Evolutionary conservation across 2,888 invertebrate genomes (phyloP).

Genomic region (Nyleta sp.): DNA sequence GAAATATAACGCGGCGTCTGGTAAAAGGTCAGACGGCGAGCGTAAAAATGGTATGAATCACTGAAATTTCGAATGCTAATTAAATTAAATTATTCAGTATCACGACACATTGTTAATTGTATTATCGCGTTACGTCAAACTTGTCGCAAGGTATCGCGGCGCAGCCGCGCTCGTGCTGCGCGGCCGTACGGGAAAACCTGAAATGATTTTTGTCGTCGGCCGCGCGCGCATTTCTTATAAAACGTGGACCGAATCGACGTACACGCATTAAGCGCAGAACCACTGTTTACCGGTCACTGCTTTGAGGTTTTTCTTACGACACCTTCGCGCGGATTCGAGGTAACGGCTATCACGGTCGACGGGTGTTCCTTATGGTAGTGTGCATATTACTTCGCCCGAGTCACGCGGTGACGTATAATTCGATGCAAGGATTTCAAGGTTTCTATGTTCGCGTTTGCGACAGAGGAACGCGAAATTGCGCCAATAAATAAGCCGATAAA

Average conservation of each 20-base stretch:
- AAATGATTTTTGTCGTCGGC: slow-evolving; percentile 50
- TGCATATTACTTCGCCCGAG: slow-evolving; percentile 65
- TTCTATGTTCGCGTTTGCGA: slow-evolving; percentile 47
- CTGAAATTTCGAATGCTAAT: slow-evolving; percentile 46
- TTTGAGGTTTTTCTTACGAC: slow-evolving; percentile 63
- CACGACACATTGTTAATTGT: slow-evolving; percentile 39
- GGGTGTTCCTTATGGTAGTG: slow-evolving; percentile 67
- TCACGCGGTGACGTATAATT: slow-evolving; percentile 69
- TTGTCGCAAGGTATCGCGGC: slow-evolving; percentile 30
- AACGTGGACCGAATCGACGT: slow-evolving; percentile 42
- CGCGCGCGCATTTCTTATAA: slow-evolving; percentile 36
- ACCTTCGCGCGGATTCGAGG: slow-evolving; percentile 60
- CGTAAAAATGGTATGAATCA: slow-evolving; percentile 40
- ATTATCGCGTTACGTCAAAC: slow-evolving; percentile 57
- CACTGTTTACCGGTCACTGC: slow-evolving; percentile 49
- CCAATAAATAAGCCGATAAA: no score
- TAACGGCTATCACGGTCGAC: slow-evolving; percentile 69
- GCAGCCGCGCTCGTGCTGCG: slow-evolving; percentile 5
- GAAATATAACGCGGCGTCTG: neutral
- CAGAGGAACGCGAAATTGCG: no score
- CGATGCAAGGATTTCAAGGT: slow-evolving; percentile 71
- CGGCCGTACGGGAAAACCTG: slow-evolving; percentile 47
- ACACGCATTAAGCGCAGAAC: slow-evolving; percentile 19
- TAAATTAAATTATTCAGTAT: slow-evolving; percentile 38
- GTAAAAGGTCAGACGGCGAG: slow-evolving; percentile 21